Conservation (phyloP, 1,140 invertebrate genomes). For the Rhynchophorus ferrugineus region DNA sequence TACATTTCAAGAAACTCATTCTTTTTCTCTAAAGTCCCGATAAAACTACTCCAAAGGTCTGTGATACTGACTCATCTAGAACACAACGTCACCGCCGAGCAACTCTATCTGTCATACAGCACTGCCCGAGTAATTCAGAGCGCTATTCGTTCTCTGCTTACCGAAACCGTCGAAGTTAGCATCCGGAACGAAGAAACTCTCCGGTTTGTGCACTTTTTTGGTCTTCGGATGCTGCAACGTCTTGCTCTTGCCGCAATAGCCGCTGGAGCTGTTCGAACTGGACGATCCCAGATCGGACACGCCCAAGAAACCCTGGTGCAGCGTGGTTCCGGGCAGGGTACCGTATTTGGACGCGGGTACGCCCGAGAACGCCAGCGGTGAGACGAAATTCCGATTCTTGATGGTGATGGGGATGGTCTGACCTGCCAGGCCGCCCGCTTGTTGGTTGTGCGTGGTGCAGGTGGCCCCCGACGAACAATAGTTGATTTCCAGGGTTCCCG, state of each 20-base stretch:
- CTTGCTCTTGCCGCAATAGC: slow-evolving; percentile 37
- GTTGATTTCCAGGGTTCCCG: slow-evolving; percentile 29
- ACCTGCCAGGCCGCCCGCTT: slow-evolving; percentile 26
- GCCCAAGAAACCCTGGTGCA: slow-evolving; percentile 37
- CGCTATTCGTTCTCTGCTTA: slow-evolving; percentile 26
- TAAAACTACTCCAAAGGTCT: too few relatives aligned
- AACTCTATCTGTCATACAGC: slow-evolving; percentile 36
- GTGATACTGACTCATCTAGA: too few relatives aligned
- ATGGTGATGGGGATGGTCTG: slow-evolving; percentile 40
- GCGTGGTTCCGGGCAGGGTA: slow-evolving; percentile 33
- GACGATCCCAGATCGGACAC: slow-evolving; percentile 35
- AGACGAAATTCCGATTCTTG: slow-evolving; percentile 33
- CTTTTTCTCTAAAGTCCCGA: too few relatives aligned
- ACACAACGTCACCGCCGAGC: slow-evolving; percentile 16
- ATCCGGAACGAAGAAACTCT: slow-evolving; percentile 37
- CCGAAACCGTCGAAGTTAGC: slow-evolving; percentile 36
- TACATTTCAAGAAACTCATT: too few relatives aligned
- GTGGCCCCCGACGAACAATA: slow-evolving; percentile 12
- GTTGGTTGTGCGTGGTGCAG: slow-evolving; percentile 12
- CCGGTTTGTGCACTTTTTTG: slow-evolving; percentile 39
- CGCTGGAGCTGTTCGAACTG: slow-evolving; percentile 36
- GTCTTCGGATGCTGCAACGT: slow-evolving; percentile 35
- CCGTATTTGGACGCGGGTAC: slow-evolving; percentile 36
- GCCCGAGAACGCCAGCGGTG: slow-evolving; percentile 29
- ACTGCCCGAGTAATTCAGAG: slow-evolving; percentile 36